phyloP scores from a whole-genome alignment of 2,797 vertebrate species.

The Takifugu rubripes region DNA sequence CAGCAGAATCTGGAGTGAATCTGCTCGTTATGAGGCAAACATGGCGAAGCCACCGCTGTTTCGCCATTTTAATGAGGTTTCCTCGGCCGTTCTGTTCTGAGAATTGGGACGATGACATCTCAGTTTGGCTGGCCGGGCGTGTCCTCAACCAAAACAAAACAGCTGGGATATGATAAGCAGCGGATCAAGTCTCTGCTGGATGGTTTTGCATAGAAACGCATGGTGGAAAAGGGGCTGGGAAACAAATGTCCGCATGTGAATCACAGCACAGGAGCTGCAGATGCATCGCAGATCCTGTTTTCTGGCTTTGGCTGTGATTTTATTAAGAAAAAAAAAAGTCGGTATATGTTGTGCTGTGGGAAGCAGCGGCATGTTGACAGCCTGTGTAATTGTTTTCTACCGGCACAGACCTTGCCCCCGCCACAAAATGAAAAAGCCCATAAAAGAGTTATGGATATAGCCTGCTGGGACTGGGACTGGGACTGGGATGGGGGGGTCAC shows the following conservation, averaged over 20 bases:
- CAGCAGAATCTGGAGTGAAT: constrained; percentile 29
- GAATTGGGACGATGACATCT: not conserved
- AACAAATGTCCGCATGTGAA: constrained; percentile 12
- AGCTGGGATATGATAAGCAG: constrained; percentile 33
- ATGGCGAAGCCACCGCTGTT: constrained; percentile 2
- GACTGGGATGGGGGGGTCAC: not conserved
- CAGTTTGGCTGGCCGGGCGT: too few species aligned
- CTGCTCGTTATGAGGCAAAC: constrained; percentile 44
- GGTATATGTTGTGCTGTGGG: constrained; percentile 36
- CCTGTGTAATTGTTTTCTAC: constrained; percentile 61
- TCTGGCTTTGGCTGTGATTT: constrained; percentile 40
- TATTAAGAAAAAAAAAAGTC: constrained; percentile 37
- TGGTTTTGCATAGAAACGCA: constrained; percentile 27
- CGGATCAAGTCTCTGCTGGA: constrained; percentile 23
- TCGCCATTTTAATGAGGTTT: constrained; percentile 26
- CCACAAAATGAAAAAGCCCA: constrained; percentile 51
- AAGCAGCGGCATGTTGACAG: constrained; percentile 51
- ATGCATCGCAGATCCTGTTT: constrained; percentile 8
- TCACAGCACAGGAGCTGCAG: constrained; percentile 2
- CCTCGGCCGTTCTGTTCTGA: constrained; percentile 3
- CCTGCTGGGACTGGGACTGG: not conserved
- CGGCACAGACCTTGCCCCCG: constrained; percentile 57
- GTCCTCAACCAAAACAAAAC: constrained; percentile 11
- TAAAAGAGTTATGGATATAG: constrained; percentile 47
- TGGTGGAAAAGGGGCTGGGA: constrained; percentile 17